phyloP scores from a whole-genome alignment of 2,888 invertebrate genomes.

The Heteromurus nitidus region DNA sequence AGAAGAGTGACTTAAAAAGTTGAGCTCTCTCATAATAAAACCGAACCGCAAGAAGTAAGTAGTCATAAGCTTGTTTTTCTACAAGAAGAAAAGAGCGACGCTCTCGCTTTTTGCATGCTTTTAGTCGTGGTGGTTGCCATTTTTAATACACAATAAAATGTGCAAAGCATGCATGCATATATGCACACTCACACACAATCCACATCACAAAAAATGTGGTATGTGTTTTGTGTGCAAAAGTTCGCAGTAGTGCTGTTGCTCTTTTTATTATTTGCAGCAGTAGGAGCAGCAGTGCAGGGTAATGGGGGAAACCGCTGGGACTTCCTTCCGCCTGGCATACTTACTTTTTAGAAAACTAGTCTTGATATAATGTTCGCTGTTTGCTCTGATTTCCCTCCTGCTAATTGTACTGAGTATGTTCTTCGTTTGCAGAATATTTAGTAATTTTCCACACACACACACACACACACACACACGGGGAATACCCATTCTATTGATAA shows the following conservation, averaged over 20 bases:
- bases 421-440: too few species aligned
- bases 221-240: not conserved
- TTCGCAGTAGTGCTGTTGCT: not conserved
- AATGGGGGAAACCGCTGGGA: constrained; percentile 62
- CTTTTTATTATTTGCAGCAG: constrained; percentile 5
- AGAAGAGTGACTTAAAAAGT: not conserved
- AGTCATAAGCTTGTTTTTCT: too few species aligned
- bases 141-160: constrained; percentile 1
- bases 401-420: not conserved
- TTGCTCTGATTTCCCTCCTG: not conserved
- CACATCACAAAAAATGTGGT: too few species aligned
- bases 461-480: too few species aligned
- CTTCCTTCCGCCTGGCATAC: constrained; percentile 66
- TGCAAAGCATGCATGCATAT: not conserved
- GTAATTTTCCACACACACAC: too few species aligned
- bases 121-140: too few species aligned
- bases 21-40: not conserved
- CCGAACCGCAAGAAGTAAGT: not conserved
- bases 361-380: not conserved
- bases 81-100: not conserved
- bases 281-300: too few species aligned
- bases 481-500: not conserved
- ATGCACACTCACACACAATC: not conserved
- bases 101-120: too few species aligned
- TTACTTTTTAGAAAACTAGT: constrained; percentile 26